Conservation (phyloP, 2,888 invertebrate genomes). For the Apotomis betuletana region DNA sequence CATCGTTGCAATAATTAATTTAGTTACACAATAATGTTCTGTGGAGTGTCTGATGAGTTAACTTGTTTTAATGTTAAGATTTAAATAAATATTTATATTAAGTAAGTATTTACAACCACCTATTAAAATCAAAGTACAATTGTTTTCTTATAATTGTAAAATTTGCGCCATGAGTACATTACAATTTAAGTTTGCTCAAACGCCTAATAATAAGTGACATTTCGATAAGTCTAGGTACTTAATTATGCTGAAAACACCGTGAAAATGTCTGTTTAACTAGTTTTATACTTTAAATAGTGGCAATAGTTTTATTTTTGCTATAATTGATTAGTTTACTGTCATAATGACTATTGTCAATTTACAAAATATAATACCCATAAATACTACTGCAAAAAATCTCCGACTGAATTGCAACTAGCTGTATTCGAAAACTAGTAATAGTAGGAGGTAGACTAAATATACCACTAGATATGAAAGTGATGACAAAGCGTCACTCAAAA, state of each 20-base stretch:
- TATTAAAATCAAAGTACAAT: constrained; percentile 44
- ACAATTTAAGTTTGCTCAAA: constrained; percentile 62
- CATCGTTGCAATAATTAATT: constrained; percentile 65
- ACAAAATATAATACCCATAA: no score
- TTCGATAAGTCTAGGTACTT: constrained; percentile 50
- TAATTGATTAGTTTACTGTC: neutral
- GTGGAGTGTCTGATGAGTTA: constrained; percentile 40
- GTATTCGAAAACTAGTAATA: no score
- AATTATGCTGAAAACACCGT: constrained; percentile 40
- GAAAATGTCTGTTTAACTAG: constrained; percentile 29
- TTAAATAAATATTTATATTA: constrained; percentile 35
- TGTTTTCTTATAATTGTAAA: constrained; percentile 33
- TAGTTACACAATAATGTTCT: constrained; percentile 34
- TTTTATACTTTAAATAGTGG: constrained; percentile 12
- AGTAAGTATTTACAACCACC: constrained; percentile 31
- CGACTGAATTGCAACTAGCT: no score
- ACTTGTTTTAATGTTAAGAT: constrained; percentile 40
- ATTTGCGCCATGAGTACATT: constrained; percentile 42
- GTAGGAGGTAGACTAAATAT: no score
- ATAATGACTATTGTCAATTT: no score
- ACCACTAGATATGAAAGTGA: no score
- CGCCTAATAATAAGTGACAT: constrained; percentile 55
- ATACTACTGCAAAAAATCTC: no score
- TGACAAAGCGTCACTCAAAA: no score
- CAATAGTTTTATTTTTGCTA: constrained; percentile 1